Conservation (phyloP, 2,888 invertebrate genomes). For the Tyria jacobaeae region DNA sequence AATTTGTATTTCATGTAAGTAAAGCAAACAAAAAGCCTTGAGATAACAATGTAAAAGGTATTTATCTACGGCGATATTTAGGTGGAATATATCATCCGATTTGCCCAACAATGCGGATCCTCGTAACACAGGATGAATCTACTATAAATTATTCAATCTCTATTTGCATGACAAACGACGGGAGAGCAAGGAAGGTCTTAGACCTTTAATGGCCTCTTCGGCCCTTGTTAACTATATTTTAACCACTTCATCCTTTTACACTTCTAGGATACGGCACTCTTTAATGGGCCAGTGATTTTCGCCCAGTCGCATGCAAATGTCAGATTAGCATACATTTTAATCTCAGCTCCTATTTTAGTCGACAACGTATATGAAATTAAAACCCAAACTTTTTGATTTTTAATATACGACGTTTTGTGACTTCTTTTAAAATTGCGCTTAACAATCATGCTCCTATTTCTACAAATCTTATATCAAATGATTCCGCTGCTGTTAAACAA, state of each 20-base stretch:
- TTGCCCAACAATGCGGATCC: conserved; percentile 67
- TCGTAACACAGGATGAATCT: conserved; percentile 74
- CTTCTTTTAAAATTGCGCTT: conserved; percentile 28
- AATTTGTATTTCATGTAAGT: conserved; percentile 1
- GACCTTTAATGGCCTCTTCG: conserved; percentile 75
- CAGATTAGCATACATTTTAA: conserved; percentile 79
- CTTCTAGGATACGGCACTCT: conserved; percentile 64
- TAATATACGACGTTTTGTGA: conserved; percentile 31
- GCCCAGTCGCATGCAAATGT: conserved; percentile 79
- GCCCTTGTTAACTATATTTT: conserved; percentile 63
- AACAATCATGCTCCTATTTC: conserved; percentile 14
- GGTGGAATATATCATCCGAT: conserved; percentile 59
- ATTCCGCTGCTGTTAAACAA: not conserved
- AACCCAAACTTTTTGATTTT: conserved; percentile 57
- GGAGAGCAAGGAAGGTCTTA: conserved; percentile 72
- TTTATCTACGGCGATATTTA: conserved; percentile 42
- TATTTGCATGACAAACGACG: conserved; percentile 84
- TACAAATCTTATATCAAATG: too few species aligned
- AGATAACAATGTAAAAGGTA: conserved; percentile 43
- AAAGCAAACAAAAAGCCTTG: conserved; percentile 39
- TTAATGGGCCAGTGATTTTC: conserved; percentile 80
- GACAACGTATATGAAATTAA: conserved; percentile 62
- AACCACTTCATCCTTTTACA: conserved; percentile 64
- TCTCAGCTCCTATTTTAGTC: conserved; percentile 58
- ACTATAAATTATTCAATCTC: conserved; percentile 82